These are phyloP conservation scores for Drosophila longiperda DNA, from an alignment of 2,888 invertebrate genomes.

Conservation along the genomic window DNA sequence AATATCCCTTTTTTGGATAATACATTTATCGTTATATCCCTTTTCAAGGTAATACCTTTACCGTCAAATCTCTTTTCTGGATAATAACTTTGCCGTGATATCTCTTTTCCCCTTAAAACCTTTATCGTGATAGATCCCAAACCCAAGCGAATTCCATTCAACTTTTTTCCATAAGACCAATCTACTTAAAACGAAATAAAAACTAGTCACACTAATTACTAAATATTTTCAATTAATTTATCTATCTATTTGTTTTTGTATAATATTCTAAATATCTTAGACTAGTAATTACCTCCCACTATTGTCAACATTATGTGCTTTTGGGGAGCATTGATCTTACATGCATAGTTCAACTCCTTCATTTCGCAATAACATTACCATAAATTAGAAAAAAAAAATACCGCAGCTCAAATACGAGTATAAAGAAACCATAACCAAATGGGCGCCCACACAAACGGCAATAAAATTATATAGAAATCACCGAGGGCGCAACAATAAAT, in stretches of 20 bases:
- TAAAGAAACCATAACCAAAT: constrained; percentile 40
- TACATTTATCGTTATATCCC: no score
- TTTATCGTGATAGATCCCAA: background rate
- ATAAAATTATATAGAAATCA: constrained; percentile 64
- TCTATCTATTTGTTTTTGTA: background rate
- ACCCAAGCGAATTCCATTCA: background rate
- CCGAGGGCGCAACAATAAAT: constrained; percentile 59
- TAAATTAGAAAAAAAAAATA: constrained; percentile 32
- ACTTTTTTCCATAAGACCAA: background rate
- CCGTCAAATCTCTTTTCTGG: no score
- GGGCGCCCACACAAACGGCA: constrained; percentile 54
- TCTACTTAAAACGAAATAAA: background rate
- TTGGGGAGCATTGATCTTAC: background rate
- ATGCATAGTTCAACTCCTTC: constrained; percentile 29
- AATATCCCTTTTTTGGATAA: no score
- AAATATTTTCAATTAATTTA: background rate
- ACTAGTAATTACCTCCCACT: background rate
- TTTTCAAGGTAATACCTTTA: no score
- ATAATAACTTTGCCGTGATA: no score
- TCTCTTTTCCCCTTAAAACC: no score
- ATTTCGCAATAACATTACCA: constrained; percentile 39
- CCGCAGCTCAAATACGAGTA: constrained; percentile 1
- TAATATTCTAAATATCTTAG: background rate
- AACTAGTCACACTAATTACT: background rate
- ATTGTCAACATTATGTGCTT: background rate